Conservation (phyloP, 2,113 vertebrate genomes). For the Panthera tigris region DNA sequence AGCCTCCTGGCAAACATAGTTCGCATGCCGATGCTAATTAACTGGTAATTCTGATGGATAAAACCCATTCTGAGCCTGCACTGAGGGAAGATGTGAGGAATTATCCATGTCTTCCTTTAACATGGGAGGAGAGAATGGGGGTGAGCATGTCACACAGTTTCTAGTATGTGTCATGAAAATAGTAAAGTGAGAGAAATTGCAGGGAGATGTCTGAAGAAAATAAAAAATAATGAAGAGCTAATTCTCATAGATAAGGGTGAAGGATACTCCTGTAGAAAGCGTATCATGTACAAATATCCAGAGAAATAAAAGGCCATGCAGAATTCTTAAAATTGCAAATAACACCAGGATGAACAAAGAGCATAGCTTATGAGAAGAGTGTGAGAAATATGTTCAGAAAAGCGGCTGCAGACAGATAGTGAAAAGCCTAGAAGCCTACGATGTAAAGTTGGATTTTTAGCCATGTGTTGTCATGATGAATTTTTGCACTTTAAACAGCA, state of each 20-base stretch:
- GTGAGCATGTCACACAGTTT: background rate
- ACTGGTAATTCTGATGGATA: background rate
- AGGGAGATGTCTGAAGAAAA: background rate
- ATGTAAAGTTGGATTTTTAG: background rate
- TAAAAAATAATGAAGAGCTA: background rate
- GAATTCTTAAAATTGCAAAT: background rate
- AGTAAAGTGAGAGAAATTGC: background rate
- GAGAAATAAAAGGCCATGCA: background rate
- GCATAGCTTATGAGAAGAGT: background rate
- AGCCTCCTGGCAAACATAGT: background rate
- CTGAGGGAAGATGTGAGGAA: background rate
- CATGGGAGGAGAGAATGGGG: background rate
- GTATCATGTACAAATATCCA: background rate
- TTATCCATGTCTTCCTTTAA: background rate
- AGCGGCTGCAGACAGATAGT: background rate
- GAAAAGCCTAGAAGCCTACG: background rate
- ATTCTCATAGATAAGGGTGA: background rate
- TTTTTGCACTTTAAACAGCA: background rate
- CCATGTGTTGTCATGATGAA: background rate
- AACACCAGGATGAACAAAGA: background rate
- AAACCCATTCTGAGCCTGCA: background rate
- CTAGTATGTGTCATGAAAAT: background rate
- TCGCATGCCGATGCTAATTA: background rate
- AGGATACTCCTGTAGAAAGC: background rate
- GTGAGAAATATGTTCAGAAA: background rate